Percentiles rank a stretch among this genome's conserved stretches.
phyloP scores from a whole-genome alignment of 23 tunicate genomes.

The Styela clava region DNA sequence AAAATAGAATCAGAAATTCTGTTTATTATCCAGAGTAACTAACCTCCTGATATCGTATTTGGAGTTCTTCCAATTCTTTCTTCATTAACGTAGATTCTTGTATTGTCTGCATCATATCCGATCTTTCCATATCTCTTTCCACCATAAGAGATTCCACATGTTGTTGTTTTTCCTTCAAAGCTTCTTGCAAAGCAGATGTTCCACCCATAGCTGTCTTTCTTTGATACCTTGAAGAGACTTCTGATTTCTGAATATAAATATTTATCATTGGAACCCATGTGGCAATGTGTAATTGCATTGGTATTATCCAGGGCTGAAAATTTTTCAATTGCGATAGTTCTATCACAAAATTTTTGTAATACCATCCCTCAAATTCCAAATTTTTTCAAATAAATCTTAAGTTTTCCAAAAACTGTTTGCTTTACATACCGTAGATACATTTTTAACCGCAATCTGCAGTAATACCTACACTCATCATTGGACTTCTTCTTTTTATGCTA shows the following conservation, averaged over 20 bases:
- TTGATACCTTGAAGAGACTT: conserved; percentile 83
- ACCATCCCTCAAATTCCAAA: too few species aligned
- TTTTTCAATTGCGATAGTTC: too few species aligned
- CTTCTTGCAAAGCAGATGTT: conserved; percentile 75
- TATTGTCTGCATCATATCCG: conserved; percentile 72
- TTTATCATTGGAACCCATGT: too few species aligned
- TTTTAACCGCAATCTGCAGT: too few species aligned
- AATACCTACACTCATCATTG: too few species aligned
- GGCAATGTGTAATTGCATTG: neutral
- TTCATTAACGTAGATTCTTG: conserved; percentile 36
- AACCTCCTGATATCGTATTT: conserved; percentile 19
- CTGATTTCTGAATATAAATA: conserved; percentile 34
- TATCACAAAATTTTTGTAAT: too few species aligned
- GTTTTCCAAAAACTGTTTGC: too few species aligned
- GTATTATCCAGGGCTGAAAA: neutral
- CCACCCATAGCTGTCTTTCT: conserved; percentile 65
- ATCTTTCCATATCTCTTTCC: conserved; percentile 88
- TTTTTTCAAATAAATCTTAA: too few species aligned
- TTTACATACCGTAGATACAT: too few species aligned
- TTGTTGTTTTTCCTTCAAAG: conserved; percentile 87
- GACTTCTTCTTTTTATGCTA: too few species aligned
- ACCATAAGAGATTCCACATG: conserved; percentile 88
- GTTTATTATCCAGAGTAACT: too few species aligned
- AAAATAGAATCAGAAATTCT: too few species aligned
- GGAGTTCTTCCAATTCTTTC: conserved; percentile 29